Percentiles rank a stretch among this genome's conserved stretches.
Evolutionary conservation across 2,113 vertebrate species (phyloP).

Genomic region (Centropristis striata): DNA sequence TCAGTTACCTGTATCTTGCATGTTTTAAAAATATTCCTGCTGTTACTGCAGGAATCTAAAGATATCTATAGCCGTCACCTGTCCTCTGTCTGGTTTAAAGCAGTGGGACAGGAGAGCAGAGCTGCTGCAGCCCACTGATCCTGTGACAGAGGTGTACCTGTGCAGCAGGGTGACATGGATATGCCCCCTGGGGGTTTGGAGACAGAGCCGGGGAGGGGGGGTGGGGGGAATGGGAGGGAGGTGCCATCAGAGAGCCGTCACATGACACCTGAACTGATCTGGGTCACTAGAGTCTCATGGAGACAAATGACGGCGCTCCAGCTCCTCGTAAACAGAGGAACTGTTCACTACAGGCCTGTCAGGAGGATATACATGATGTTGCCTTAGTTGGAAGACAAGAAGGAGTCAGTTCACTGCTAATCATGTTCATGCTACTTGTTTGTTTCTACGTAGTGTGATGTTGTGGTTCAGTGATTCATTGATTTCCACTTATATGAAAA

Average conservation of each 20-base stretch:
- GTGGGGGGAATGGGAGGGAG: conserved; percentile 37
- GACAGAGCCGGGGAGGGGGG: conserved; percentile 12
- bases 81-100: not conserved
- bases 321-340: conserved; percentile 1
- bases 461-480: not conserved
- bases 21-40: no score
- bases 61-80: not conserved
- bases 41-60: no score
- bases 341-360: conserved; percentile 2
- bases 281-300: conserved; percentile 50
- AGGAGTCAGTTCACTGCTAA: not conserved
- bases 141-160: conserved; percentile 65
- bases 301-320: conserved; percentile 23
- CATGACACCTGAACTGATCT: conserved; percentile 71
- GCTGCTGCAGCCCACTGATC: conserved; percentile 24
- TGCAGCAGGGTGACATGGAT: conserved; percentile 75
- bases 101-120: not conserved
- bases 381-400: not conserved
- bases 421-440: not conserved
- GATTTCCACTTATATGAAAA: no score
- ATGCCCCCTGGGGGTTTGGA: conserved; percentile 64
- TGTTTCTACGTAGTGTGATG: not conserved
- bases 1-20: no score
- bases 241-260: conserved; percentile 31
- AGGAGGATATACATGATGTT: not conserved